phyloP scores from a whole-genome alignment of 2,888 invertebrate genomes.

The Serrognathus titanus region DNA sequence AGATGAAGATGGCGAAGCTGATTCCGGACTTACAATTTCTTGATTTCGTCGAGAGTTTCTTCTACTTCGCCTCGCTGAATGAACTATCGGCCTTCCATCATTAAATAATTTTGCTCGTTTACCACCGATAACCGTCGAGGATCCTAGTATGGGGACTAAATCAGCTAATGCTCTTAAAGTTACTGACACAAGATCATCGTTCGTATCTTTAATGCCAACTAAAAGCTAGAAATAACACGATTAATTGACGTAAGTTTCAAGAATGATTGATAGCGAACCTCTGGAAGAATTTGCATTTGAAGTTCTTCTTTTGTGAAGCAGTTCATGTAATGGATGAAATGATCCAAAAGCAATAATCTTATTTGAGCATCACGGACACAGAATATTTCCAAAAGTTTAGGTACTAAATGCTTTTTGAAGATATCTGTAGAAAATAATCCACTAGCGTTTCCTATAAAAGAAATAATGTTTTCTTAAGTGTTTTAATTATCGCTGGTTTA shows the following conservation, averaged over 20 bases:
- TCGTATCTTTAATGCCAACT: slow-evolving; percentile 82
- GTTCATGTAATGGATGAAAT: slow-evolving; percentile 73
- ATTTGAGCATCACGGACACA: slow-evolving; percentile 82
- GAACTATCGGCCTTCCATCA: slow-evolving; percentile 71
- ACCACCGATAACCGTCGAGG: slow-evolving; percentile 81
- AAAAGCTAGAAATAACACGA: slow-evolving; percentile 43
- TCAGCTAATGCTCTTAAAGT: slow-evolving; percentile 80
- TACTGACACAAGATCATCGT: slow-evolving; percentile 76
- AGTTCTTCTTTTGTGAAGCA: slow-evolving; percentile 74
- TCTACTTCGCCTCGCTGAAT: slow-evolving; percentile 9
- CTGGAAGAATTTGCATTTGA: slow-evolving; percentile 77
- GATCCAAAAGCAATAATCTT: slow-evolving; percentile 70
- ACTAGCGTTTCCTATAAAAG: slow-evolving; percentile 26
- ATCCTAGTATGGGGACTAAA: slow-evolving; percentile 80
- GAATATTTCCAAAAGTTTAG: slow-evolving; percentile 75
- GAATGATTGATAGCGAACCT: slow-evolving; percentile 51
- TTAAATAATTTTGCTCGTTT: slow-evolving; percentile 77
- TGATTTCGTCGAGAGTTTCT: slow-evolving; percentile 3
- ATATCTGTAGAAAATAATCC: slow-evolving; percentile 66
- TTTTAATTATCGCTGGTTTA: no score
- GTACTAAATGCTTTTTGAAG: slow-evolving; percentile 73
- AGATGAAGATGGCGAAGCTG: no score
- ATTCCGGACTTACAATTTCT: background rate
- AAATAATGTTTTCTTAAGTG: no score
- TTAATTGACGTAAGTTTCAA: background rate